Evolutionary conservation across 2,797 vertebrate species (phyloP).

Genomic region (Carapus acus): DNA sequence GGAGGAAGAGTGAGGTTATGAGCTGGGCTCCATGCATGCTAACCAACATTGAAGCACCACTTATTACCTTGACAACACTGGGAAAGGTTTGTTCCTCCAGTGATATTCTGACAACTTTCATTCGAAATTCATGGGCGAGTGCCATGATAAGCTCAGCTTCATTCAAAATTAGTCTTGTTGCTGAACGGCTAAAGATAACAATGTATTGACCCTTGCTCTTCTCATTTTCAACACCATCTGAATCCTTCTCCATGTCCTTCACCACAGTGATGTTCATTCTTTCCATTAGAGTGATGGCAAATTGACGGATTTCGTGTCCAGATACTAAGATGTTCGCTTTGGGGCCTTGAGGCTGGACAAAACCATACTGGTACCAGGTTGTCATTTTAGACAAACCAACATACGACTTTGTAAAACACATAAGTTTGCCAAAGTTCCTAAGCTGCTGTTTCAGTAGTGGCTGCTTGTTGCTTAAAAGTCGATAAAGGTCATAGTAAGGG

Average conservation of each 20-base stretch:
- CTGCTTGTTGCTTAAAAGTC: slow-evolving; percentile 88
- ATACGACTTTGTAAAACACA: slow-evolving; percentile 94
- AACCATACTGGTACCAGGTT: slow-evolving; percentile 98
- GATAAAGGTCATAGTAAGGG: slow-evolving; percentile 89
- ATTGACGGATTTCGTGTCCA: slow-evolving; percentile 91
- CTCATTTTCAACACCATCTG: slow-evolving; percentile 41
- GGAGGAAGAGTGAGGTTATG: slow-evolving; percentile 88
- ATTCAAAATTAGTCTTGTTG: slow-evolving; percentile 90
- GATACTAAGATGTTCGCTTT: slow-evolving; percentile 97
- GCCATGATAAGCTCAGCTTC: slow-evolving; percentile 90
- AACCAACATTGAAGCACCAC: slow-evolving; percentile 85
- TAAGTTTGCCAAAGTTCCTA: slow-evolving; percentile 85
- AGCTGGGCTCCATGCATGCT: slow-evolving; percentile 98
- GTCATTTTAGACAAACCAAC: slow-evolving; percentile 95
- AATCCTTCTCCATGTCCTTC: slow-evolving; percentile 42
- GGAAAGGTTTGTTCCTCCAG: slow-evolving; percentile 88
- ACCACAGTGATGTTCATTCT: slow-evolving; percentile 79
- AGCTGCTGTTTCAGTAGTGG: slow-evolving; percentile 90
- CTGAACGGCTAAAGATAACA: slow-evolving; percentile 87
- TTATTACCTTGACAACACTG: slow-evolving; percentile 81
- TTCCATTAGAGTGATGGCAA: slow-evolving; percentile 77
- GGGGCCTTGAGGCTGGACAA: slow-evolving; percentile 94
- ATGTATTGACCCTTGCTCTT: slow-evolving; percentile 80
- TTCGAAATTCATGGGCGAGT: slow-evolving; percentile 92
- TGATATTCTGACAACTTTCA: slow-evolving; percentile 90